Evolutionary conservation across 2,113 vertebrate genomes (phyloP).

Genomic region (Daboia siamensis): DNA sequence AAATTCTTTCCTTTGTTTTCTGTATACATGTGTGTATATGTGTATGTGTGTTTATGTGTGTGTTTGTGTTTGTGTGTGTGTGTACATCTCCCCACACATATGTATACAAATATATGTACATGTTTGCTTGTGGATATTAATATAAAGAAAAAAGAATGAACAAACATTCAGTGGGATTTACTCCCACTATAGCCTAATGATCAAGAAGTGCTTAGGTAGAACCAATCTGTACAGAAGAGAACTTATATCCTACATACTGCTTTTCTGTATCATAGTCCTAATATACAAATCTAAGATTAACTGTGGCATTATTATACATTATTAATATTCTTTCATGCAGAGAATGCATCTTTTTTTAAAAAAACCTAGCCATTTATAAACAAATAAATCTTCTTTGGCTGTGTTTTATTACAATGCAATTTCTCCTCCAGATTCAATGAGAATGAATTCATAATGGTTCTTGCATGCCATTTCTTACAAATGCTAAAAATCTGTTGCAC

Average conservation of each 20-base stretch:
- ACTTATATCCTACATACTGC: neutral
- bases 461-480: neutral
- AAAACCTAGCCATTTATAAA: neutral
- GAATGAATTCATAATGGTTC: neutral
- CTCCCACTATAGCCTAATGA: neutral
- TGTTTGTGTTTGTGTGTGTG: neutral
- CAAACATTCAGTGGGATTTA: neutral
- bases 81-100: neutral
- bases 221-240: neutral
- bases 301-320: neutral
- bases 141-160: neutral
- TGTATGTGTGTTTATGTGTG: neutral
- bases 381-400: neutral
- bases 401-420: neutral
- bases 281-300: neutral
- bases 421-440: neutral
- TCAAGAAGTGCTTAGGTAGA: neutral
- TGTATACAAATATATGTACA: neutral
- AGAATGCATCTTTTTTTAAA: conserved; percentile 9
- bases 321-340: conserved; percentile 3
- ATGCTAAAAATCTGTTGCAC: neutral
- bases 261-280: neutral
- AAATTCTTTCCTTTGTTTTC: neutral
- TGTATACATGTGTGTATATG: neutral
- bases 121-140: neutral